These are phyloP conservation scores for Tetramorium simillimum DNA, from an alignment of 1,140 invertebrate genomes.

Conservation along the genomic window DNA sequence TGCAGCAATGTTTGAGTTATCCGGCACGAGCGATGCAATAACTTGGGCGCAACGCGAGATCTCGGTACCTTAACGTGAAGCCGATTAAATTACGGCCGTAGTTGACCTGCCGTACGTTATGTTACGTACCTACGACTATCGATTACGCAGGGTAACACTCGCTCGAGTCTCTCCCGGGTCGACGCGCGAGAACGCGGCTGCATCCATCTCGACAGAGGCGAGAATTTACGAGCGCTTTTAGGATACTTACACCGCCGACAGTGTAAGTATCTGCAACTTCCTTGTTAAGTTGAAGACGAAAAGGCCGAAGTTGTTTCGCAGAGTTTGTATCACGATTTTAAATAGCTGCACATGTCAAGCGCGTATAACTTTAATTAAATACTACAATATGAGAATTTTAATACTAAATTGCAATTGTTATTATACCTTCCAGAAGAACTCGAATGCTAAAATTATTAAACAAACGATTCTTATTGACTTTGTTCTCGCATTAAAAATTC, in stretches of 20 bases:
- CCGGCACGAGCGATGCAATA: constrained; percentile 78
- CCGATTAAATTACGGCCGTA: constrained; percentile 76
- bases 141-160: constrained; percentile 44
- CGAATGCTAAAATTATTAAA: neutral
- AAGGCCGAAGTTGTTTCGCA: neutral
- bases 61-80: constrained; percentile 69
- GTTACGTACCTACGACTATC: constrained; percentile 46
- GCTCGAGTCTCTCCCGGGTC: neutral
- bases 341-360: neutral
- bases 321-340: neutral
- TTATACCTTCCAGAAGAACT: neutral
- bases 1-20: constrained; percentile 78
- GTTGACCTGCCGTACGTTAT: constrained; percentile 29
- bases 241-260: constrained; percentile 13
- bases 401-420: neutral
- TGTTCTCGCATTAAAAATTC: neutral
- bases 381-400: neutral
- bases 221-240: constrained; percentile 55
- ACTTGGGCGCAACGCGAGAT: constrained; percentile 74
- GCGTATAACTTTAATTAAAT: neutral
- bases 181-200: constrained; percentile 17
- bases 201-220: constrained; percentile 46
- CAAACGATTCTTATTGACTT: neutral
- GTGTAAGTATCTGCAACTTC: constrained; percentile 20
- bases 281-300: constrained; percentile 31